A percentile compares a stretch with the other conserved stretches of the same genome.
Conservation (phyloP, 2,797 vertebrate genomes). For the Lacerta bilineata region DNA sequence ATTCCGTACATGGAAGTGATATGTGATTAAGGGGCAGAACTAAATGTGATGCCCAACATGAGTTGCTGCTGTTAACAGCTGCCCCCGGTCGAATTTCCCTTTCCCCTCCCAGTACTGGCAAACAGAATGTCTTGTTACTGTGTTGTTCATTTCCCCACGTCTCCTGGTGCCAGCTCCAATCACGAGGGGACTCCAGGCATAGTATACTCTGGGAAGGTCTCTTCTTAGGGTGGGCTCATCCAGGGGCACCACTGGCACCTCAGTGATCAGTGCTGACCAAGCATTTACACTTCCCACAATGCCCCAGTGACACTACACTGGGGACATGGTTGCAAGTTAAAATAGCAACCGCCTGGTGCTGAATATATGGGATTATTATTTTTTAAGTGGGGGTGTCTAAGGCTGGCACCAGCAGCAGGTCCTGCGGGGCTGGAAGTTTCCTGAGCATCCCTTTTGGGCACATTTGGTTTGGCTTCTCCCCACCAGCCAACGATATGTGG, state of each 20-base stretch:
- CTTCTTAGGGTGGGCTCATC: background rate
- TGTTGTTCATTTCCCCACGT: background rate
- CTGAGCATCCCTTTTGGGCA: background rate
- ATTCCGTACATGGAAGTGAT: constrained; percentile 70
- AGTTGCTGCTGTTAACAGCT: background rate
- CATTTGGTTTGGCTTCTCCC: background rate
- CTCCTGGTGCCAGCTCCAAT: background rate
- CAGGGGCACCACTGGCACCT: background rate
- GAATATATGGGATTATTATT: background rate
- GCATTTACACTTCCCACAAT: background rate
- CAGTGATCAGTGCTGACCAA: no score
- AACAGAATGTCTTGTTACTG: background rate
- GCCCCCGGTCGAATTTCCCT: background rate
- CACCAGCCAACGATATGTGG: background rate
- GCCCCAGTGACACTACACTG: background rate
- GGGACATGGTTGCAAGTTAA: background rate
- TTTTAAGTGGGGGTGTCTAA: background rate
- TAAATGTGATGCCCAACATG: background rate
- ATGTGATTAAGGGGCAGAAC: constrained; percentile 26
- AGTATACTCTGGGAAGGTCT: background rate
- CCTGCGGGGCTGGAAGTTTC: background rate
- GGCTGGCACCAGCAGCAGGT: no score
- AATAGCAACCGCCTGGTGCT: background rate
- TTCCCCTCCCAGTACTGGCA: background rate
- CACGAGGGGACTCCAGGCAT: no score